Evolutionary conservation across 2,888 invertebrate species (phyloP), one percentile per base, ranked within the genome.

Genomic region (Orchestes rusci): DNA sequence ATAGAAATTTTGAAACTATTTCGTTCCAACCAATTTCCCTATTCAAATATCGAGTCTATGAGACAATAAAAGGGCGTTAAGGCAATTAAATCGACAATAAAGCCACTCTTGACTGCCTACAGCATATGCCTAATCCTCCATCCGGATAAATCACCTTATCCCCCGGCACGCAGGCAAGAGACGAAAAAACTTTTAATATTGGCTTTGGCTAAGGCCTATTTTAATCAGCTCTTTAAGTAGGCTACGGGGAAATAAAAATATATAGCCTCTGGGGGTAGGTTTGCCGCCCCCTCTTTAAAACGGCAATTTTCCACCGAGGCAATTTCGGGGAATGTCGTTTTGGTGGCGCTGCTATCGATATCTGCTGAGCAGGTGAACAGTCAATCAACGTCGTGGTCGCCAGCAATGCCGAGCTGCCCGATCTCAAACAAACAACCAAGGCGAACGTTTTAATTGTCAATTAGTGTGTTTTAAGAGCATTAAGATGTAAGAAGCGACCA

Each of bases 191-290:
- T 57, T 59, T 61, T 60, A 64, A 65, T 63, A 63, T 64, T 59
- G 65, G 61, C 62, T 63, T 62, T 62, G 61, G 65, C 64, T 60
- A 63, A 63, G 63, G 63, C 65, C 66, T 63, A 56, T 66, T 67
- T 68, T 68, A 68, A 68, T 68, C 67, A 68, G 68, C 63, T 66
- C 61, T 63, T 67, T 66, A 67, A 68, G 67, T 68, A 67, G 66
- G 64, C 68, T 65, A 67, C 61, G 59, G 68, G 67, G 68, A 68
- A 68, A 68, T 68, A 67, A 67, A 67, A 67, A 68, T 68, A 68
- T 66, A 66, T 65, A 61, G 63, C 65, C 58, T 56, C 57, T 58
- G 56, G 56, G 55, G 47, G 45, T 48, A 43, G 40, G 37, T 48
- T 48, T 41, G 36, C 44, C 38, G 37, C 55, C 41, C 50, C 51